Percentiles rank a stretch among this genome's conserved stretches.
Conservation (phyloP, 2,888 invertebrate species). For the Petrolisthes cinctipes region DNA sequence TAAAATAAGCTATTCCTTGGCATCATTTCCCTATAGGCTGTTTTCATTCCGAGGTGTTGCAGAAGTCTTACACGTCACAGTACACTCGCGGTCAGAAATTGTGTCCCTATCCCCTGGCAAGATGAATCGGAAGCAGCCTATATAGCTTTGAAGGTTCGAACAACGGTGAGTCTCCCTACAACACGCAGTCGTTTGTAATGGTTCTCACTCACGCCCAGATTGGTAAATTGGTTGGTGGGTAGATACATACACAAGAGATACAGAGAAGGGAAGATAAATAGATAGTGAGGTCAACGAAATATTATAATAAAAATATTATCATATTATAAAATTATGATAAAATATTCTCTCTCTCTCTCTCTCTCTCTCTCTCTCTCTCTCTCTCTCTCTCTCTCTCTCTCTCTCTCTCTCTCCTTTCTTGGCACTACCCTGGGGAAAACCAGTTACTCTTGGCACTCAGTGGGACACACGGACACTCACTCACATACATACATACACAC, state of each 20-base stretch:
- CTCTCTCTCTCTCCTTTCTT: conserved; percentile 10
- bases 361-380: conserved; percentile 4
- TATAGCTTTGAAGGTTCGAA: too few species aligned
- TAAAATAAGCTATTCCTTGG: too few species aligned
- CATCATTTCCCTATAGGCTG: too few species aligned
- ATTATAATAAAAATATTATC: too few species aligned
- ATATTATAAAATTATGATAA: too few species aligned
- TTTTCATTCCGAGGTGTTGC: too few species aligned
- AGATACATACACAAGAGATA: not conserved
- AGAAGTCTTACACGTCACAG: too few species aligned
- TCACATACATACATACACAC: not conserved
- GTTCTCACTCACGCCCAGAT: not conserved
- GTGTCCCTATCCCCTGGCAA: too few species aligned
- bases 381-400: conserved; percentile 2
- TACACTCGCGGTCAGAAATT: too few species aligned
- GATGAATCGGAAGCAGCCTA: too few species aligned
- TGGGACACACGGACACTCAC: not conserved
- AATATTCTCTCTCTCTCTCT: not conserved
- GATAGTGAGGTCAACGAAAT: not conserved
- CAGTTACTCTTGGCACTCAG: conserved; percentile 18
- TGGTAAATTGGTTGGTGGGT: not conserved
- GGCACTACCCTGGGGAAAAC: conserved; percentile 13
- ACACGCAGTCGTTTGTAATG: too few species aligned
- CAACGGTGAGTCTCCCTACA: too few species aligned
- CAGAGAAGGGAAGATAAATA: not conserved